Conservation (phyloP, 2,113 vertebrate genomes). For the Lichenostomus cassidix region DNA sequence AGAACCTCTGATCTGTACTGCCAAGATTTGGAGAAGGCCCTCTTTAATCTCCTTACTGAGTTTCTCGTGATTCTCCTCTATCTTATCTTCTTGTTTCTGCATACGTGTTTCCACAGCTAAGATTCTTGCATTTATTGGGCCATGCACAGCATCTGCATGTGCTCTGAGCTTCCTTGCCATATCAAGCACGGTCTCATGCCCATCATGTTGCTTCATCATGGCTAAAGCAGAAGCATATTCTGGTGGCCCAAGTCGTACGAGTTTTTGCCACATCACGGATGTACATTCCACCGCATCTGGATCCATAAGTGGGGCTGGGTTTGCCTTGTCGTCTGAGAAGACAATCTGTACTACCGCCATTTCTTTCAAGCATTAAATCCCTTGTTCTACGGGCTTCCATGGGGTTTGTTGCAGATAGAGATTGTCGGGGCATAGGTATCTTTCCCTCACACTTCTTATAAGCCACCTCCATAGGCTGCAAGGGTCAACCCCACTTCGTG, state of each 20-base stretch:
- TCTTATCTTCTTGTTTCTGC: neutral
- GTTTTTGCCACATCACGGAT: neutral
- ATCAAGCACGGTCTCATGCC: too few relatives aligned
- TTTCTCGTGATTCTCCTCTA: neutral
- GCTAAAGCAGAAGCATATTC: too few relatives aligned
- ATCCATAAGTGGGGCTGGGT: too few relatives aligned
- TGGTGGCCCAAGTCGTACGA: neutral
- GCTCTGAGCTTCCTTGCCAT: too few relatives aligned
- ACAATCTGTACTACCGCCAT: too few relatives aligned
- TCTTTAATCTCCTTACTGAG: neutral
- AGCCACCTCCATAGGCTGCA: too few relatives aligned
- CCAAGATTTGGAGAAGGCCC: neutral
- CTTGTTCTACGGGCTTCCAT: too few relatives aligned
- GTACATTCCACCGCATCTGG: neutral
- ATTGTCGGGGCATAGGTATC: neutral
- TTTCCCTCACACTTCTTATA: neutral
- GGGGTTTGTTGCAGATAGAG: neutral
- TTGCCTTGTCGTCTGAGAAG: too few relatives aligned
- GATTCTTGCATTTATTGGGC: neutral
- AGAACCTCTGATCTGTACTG: neutral
- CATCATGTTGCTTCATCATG: too few relatives aligned
- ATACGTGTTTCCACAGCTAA: neutral
- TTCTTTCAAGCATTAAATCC: too few relatives aligned
- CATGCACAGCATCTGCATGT: too few relatives aligned
- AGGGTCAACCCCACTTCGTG: too few relatives aligned